Conservation (phyloP, 37 sponge, comb jelly and placozoan species). For the Axinella damicornis region DNA sequence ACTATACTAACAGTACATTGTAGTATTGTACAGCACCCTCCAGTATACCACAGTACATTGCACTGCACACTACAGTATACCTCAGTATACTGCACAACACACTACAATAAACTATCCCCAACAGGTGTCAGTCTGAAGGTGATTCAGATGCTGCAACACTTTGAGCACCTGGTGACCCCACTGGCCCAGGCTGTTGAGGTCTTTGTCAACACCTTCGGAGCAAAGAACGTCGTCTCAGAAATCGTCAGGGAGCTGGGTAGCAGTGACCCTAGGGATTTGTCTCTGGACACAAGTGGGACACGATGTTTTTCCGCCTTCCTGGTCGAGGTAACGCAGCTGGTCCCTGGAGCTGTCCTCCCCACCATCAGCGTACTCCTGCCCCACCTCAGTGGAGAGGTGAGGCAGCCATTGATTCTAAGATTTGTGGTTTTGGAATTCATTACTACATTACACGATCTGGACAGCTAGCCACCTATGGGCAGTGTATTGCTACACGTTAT, state of each 20-base stretch:
- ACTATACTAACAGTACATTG: too few relatives aligned
- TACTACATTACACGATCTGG: too few relatives aligned
- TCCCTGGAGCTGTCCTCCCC: conserved; percentile 69
- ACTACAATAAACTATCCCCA: too few relatives aligned
- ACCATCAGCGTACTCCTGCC: conserved; percentile 78
- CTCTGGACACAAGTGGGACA: conserved; percentile 86
- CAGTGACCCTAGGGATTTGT: conserved; percentile 79
- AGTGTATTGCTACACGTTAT: neutral
- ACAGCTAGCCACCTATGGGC: neutral
- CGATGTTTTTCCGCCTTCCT: conserved; percentile 75
- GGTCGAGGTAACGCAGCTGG: conserved; percentile 57
- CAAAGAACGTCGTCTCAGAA: conserved; percentile 60
- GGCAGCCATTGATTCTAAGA: too few relatives aligned
- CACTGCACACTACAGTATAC: too few relatives aligned
- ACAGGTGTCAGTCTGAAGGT: conserved; percentile 88
- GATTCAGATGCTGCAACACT: conserved; percentile 88
- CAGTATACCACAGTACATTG: too few relatives aligned
- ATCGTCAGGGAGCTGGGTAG: conserved; percentile 80
- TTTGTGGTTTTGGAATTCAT: too few relatives aligned
- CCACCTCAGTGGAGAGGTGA: conserved; percentile 88
- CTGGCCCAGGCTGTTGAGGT: conserved; percentile 54
- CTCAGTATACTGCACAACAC: too few relatives aligned
- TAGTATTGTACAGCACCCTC: too few relatives aligned
- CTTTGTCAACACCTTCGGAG: conserved; percentile 49
- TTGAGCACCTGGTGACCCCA: conserved; percentile 82